Evolutionary conservation across 2,797 vertebrate genomes (phyloP).

Genomic region (Catostomus latipinnis): DNA sequence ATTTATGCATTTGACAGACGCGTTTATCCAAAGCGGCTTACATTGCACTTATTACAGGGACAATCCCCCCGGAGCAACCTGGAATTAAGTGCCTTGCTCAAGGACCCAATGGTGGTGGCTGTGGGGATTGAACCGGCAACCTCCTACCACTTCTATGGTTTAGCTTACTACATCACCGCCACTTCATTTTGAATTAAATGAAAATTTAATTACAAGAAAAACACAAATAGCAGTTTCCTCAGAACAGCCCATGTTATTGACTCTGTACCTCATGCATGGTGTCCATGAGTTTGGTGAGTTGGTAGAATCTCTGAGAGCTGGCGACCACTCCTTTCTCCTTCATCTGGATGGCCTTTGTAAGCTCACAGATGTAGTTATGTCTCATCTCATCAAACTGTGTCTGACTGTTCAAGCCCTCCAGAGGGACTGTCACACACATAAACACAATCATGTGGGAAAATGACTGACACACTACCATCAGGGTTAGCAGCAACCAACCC

Average conservation of each 20-base stretch:
- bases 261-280: constrained; percentile 87
- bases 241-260: not conserved
- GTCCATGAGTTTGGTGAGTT: constrained; percentile 95
- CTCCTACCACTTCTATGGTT: too few relatives aligned
- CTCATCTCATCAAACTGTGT: constrained; percentile 96
- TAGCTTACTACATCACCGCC: too few relatives aligned
- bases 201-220: too few relatives aligned
- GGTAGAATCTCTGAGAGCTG: constrained; percentile 94
- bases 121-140: too few relatives aligned
- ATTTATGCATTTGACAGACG: too few relatives aligned
- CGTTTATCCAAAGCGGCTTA: too few relatives aligned
- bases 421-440: constrained; percentile 81
- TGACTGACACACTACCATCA: not conserved
- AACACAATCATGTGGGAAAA: not conserved
- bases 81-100: too few relatives aligned
- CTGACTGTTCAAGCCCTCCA: constrained; percentile 96
- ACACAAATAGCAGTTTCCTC: not conserved
- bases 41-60: too few relatives aligned
- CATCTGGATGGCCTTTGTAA: constrained; percentile 89
- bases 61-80: too few relatives aligned
- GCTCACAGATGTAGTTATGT: constrained; percentile 92
- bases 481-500: not conserved
- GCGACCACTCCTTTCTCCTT: constrained; percentile 88
- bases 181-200: too few relatives aligned
- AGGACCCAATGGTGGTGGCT: too few relatives aligned